These are phyloP conservation scores for Drosophila grimshawi DNA, from an alignment of 1,140 invertebrate species.

Conservation along the genomic window DNA sequence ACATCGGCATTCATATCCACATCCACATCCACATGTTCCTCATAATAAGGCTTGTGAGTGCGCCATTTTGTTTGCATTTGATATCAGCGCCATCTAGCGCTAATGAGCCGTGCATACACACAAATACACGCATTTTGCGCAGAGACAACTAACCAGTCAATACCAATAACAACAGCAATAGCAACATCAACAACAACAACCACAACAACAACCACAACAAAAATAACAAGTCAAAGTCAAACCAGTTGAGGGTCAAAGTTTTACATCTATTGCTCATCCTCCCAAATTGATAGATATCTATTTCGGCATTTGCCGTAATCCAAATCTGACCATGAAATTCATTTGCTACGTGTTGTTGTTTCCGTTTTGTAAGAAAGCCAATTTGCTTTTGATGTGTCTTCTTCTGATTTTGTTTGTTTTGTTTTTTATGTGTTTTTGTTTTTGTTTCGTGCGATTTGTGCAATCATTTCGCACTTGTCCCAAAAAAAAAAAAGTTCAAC, in stretches of 20 bases:
- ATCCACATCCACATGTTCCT: slow-evolving; percentile 14
- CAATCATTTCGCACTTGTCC: slow-evolving; percentile 59
- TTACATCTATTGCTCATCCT: slow-evolving; percentile 43
- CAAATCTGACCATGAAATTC: slow-evolving; percentile 72
- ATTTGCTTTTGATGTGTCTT: slow-evolving; percentile 50
- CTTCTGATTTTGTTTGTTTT: slow-evolving; percentile 33
- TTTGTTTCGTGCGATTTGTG: slow-evolving; percentile 46
- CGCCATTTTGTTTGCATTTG: slow-evolving; percentile 57
- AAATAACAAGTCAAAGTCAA: slow-evolving; percentile 41
- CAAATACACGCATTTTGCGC: slow-evolving; percentile 6
- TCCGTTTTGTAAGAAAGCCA: slow-evolving; percentile 77
- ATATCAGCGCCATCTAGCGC: slow-evolving; percentile 66
- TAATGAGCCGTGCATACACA: slow-evolving; percentile 62
- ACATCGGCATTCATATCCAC: slow-evolving; percentile 19
- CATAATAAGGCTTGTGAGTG: slow-evolving; percentile 48
- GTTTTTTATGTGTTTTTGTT: slow-evolving; percentile 25
- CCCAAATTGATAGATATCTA: slow-evolving; percentile 31
- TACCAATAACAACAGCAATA: not conserved
- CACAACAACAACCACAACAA: not conserved
- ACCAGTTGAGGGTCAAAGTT: slow-evolving; percentile 50
- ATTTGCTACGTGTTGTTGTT: slow-evolving; percentile 76
- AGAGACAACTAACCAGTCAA: slow-evolving; percentile 4
- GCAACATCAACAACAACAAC: not conserved
- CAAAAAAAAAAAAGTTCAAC: slow-evolving; percentile 34
- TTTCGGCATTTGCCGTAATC: slow-evolving; percentile 43